These are phyloP conservation scores for Coregonus sp. DNA, from an alignment of 2,797 vertebrate species.

Conservation along the genomic window DNA sequence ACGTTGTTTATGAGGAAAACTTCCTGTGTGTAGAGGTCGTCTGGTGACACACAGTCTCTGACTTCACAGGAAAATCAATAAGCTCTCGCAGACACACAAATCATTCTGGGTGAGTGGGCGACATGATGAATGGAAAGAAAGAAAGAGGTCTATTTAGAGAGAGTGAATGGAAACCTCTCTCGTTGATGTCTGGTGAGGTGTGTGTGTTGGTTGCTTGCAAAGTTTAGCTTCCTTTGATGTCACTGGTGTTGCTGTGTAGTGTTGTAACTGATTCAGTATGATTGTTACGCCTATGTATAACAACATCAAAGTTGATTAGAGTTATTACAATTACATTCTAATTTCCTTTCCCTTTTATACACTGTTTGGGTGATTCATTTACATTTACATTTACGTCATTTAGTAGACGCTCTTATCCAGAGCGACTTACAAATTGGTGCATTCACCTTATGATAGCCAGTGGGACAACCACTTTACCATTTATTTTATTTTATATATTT, in stretches of 20 bases:
- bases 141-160: background rate
- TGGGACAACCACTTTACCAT: no score
- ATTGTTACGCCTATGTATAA: background rate
- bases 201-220: background rate
- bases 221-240: background rate
- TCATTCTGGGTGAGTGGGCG: slow-evolving; percentile 10
- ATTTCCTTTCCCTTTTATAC: background rate
- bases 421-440: no score
- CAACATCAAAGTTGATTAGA: background rate
- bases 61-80: background rate
- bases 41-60: background rate
- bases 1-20: background rate
- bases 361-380: no score
- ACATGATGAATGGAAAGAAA: background rate
- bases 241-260: background rate
- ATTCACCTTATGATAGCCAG: no score
- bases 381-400: no score
- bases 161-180: background rate
- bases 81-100: background rate
- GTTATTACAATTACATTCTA: background rate
- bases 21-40: background rate
- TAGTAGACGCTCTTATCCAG: no score
- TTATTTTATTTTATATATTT: no score
- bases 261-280: background rate
- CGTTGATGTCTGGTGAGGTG: background rate